Conservation (phyloP, 2,113 vertebrate species). For the Athene noctua region DNA sequence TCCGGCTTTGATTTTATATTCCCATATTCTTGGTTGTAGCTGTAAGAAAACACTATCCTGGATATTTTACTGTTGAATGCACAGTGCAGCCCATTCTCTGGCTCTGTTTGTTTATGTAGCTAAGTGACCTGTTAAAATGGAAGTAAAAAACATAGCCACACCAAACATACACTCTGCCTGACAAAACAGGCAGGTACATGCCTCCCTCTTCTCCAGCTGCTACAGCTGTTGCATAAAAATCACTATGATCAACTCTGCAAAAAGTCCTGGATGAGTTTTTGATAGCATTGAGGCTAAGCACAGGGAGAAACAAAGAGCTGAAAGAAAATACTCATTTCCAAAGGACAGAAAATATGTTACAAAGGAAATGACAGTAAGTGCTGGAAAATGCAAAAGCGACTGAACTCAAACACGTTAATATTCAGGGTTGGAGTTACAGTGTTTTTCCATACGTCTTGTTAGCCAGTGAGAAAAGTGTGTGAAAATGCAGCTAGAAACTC, state of each 20-base stretch:
- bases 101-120: constrained; percentile 50
- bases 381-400: neutral
- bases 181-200: constrained; percentile 46
- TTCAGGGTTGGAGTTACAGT: neutral
- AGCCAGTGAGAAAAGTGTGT: neutral
- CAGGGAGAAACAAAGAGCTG: neutral
- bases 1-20: neutral
- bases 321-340: neutral
- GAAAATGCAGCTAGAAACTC: neutral
- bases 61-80: neutral
- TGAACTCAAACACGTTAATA: neutral
- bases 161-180: constrained; percentile 7
- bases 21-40: neutral
- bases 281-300: neutral
- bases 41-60: neutral
- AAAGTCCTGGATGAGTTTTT: neutral
- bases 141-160: constrained; percentile 34
- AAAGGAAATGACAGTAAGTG: neutral
- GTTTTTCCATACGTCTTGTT: neutral
- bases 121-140: constrained; percentile 9
- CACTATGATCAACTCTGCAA: neutral
- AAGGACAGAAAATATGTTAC: neutral
- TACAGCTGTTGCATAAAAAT: neutral
- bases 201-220: neutral
- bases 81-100: neutral